Base-by-base conservation (phyloP, 2,113 vertebrate genomes). In the Nesospiza acunhae region DNA sequence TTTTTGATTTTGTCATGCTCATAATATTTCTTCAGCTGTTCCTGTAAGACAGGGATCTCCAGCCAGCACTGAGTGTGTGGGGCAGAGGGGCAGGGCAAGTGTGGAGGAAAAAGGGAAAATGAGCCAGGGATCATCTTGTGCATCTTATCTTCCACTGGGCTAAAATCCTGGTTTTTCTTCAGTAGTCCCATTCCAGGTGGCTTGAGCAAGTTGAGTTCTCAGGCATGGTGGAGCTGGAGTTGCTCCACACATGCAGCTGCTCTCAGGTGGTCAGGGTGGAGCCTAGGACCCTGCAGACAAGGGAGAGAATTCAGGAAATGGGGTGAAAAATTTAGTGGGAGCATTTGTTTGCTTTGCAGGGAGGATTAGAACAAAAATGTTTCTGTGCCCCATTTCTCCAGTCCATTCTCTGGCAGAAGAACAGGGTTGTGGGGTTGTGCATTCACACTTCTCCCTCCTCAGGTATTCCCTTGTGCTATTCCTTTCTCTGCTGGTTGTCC, bases 401-500 rank as follows among this genome's bases (percentile, higher is more conserved):
- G n/a, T 79, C 49, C 10, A 0, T 60, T 10, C 0, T 0, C 18
- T 83, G 72, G 11, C 58, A 64, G 56, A 18, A 31, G 58, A 52
- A 5, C 11, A 63, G 13, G 19, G 5, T 84, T 63, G 18, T 19
- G 30, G 21, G 16, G 8, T 3, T 81, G 18, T 59, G 11, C 14
- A 6, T 63, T 87, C 4, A 2, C 11, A 47, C 8, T 47, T 70
- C 21, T 37, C 11, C 13, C 31, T 81, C 12, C 27, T 74, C 14
- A 0, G 27, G 8, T 72, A 30, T 63, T 84, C 15, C 18, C 6
- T n/a, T 66, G 14, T 35, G 16, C 80, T 64, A 0, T 11, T 87
- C 24, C 27, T 87, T 87, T 14, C 18, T 55, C 50, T 81, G 15
- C 39, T 75, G 10, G 4, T 72, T 81, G 39, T 78, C 44, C 62